These are phyloP conservation scores for Ophioninae sp. DNA, from an alignment of 2,888 invertebrate genomes.

Conservation along the genomic window DNA sequence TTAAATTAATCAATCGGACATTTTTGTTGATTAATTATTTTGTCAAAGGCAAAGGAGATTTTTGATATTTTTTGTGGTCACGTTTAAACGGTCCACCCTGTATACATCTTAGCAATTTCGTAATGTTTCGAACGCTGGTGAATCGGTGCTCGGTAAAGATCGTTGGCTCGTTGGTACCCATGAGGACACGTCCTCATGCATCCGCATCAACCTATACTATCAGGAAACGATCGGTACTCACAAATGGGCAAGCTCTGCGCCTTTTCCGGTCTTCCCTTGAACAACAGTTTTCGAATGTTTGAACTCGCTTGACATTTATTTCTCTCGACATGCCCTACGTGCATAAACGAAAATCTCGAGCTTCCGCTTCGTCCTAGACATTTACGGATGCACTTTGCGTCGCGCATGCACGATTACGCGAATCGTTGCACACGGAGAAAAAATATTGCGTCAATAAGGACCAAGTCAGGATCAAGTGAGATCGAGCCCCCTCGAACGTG, in stretches of 20 bases:
- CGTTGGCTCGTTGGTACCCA: constrained; percentile 5
- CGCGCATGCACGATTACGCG: neutral
- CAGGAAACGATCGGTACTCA: neutral
- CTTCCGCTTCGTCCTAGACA: constrained; percentile 18
- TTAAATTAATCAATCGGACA: no score
- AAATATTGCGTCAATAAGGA: neutral
- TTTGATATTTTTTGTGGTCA: no score
- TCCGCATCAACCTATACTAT: neutral
- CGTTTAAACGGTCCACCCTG: no score
- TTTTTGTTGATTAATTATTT: no score
- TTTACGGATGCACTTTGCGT: constrained; percentile 15
- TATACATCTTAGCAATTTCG: neutral
- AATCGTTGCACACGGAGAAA: neutral
- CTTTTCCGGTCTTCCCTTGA: constrained; percentile 42
- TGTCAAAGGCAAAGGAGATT: no score
- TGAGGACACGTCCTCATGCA: neutral
- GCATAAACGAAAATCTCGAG: constrained; percentile 17
- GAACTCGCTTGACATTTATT: constrained; percentile 18
- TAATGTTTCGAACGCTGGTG: neutral
- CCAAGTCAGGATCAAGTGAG: neutral
- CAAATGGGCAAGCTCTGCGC: constrained; percentile 16
- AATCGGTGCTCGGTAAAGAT: constrained; percentile 23
- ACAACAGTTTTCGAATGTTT: constrained; percentile 21
- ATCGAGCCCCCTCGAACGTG: no score
- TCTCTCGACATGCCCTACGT: constrained; percentile 19